A percentile compares a stretch with the other conserved stretches of the same genome.
Evolutionary conservation across 2,888 invertebrate genomes (phyloP).

Genomic region (Pyrochroa serraticornis): DNA sequence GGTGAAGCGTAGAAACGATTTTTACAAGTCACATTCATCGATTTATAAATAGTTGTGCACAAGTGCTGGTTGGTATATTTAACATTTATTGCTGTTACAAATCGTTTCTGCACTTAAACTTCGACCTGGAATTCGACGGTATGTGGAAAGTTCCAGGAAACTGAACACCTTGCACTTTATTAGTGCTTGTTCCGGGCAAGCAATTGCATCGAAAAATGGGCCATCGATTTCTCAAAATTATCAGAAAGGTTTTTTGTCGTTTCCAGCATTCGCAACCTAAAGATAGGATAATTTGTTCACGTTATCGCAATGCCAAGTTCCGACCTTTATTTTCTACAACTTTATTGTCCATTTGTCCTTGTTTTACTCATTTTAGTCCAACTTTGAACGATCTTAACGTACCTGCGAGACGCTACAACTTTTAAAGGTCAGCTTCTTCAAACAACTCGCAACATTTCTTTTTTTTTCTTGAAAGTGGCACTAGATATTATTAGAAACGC

Average conservation of each 20-base stretch:
- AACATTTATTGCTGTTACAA: constrained; percentile 8
- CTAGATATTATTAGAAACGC: no score
- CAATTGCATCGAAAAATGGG: background rate
- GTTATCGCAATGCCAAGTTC: no score
- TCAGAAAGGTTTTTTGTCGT: background rate
- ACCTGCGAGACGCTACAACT: no score
- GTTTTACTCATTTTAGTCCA: no score
- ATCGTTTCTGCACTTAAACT: constrained; percentile 4
- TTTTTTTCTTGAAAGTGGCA: no score
- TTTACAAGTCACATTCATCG: constrained; percentile 3
- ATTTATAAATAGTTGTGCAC: constrained; percentile 10
- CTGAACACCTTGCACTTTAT: background rate
- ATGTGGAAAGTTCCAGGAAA: constrained; percentile 2
- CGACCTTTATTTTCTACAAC: no score
- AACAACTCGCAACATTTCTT: no score
- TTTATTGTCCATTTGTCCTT: no score
- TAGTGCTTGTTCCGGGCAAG: background rate
- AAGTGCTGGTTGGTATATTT: background rate
- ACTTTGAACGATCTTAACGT: no score
- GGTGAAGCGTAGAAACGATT: background rate
- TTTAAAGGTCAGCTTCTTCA: no score
- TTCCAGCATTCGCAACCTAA: no score
- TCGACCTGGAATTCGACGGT: constrained; percentile 5
- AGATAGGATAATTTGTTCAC: no score
- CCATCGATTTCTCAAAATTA: constrained; percentile 5